Base-by-base conservation (phyloP, 1,140 invertebrate genomes). In the Conopomorpha cramerella region DNA sequence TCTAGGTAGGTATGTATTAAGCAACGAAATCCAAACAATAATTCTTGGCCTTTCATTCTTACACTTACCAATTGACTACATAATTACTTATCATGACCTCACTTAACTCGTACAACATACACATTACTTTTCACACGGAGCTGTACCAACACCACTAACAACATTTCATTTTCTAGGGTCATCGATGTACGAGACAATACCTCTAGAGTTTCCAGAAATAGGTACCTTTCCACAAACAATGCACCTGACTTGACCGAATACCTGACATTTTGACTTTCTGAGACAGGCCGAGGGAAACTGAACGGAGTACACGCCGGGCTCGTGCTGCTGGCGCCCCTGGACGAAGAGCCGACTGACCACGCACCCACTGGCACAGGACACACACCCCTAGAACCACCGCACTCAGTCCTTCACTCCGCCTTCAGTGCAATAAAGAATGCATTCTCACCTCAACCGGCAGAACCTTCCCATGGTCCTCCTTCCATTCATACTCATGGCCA, bases 261-360 rank as follows among this genome's bases (percentile, higher is more conserved):
- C 3, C 29, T 13, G n/a, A 30, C 3, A 8, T 14, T 35, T 14
- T 46, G 56, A 61, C 49, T 66, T 67, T 73, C 51, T 63, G 70
- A 70, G 66, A 66, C 70, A 74, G 70, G 70, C 45, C 59, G 62
- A 38, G 54, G 57, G 45, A 70, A 62, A 68, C 61, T 73, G 51
- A 67, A 49, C 38, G 70, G 70, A 34, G 51, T 74, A n/a, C 66
- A 74, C 43, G 70, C 70, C 36, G 70, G 70, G 10, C 46, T 71
- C 17, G 58, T 74, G 23, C 44, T 74, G 42, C 52, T 71, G 44
- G 60, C 70, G 34, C 70, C 70, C n/a, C 46, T 74, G 30, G 64
- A 50, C 32, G 64, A 66, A 32, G 50, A 47, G 30, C 56, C 63
- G 33, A 47, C 36, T 1, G 27, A 36, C 30, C 36, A 49, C 49